phyloP scores from a whole-genome alignment of 37 sponge, comb jelly and placozoan genomes.

The Agelas oroides region DNA sequence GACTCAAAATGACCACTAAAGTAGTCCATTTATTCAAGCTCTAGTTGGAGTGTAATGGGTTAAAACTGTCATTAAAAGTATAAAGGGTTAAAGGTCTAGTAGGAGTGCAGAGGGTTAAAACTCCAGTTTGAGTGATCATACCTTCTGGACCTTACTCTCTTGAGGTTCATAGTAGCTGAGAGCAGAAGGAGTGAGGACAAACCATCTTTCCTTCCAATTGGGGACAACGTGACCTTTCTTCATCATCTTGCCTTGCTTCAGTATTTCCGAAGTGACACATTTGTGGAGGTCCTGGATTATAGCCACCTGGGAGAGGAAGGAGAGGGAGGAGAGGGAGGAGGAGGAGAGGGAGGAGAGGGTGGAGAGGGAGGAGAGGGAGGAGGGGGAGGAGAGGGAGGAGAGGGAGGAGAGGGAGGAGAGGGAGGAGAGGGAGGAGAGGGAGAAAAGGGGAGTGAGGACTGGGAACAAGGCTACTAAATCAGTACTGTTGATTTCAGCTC shows the following conservation, averaged over 20 bases:
- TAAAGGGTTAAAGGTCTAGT: too few species aligned
- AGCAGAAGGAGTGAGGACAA: constrained; percentile 35
- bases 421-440: constrained; percentile 6
- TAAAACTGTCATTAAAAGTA: too few species aligned
- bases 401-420: constrained; percentile 4
- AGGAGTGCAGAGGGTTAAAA: too few species aligned
- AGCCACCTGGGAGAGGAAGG: too few species aligned
- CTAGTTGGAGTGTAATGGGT: too few species aligned
- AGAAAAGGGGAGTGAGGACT: too few species aligned
- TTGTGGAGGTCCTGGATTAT: constrained; percentile 4
- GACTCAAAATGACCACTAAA: too few species aligned
- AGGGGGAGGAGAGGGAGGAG: background rate
- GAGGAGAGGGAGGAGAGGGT: background rate
- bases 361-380: background rate
- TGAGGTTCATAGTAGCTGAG: constrained; percentile 64
- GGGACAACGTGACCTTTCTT: constrained; percentile 73
- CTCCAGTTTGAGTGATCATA: too few species aligned
- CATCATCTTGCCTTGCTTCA: constrained; percentile 53
- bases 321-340: background rate
- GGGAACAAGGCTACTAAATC: too few species aligned
- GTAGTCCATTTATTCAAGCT: too few species aligned
- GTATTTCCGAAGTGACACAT: constrained; percentile 21
- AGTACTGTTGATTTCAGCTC: background rate
- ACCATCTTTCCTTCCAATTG: constrained; percentile 75
- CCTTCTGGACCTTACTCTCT: constrained; percentile 43